Conservation (phyloP, 2,113 vertebrate genomes). For the Leiothrix lutea region DNA sequence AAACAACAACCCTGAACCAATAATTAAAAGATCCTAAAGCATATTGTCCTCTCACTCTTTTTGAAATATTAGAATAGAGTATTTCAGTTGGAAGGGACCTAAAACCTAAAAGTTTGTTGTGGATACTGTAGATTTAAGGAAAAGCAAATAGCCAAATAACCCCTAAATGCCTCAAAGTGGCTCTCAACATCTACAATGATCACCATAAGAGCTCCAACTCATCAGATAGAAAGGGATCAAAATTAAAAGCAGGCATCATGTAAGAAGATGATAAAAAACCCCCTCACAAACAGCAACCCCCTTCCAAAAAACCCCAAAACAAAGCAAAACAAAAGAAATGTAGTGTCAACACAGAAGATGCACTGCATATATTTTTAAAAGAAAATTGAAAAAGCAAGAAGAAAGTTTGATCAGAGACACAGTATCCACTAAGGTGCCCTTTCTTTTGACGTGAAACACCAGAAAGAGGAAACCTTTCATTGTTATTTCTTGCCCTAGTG, state of each 20-base stretch:
- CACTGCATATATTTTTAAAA: neutral
- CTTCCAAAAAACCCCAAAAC: neutral
- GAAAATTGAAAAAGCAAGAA: neutral
- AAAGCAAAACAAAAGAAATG: neutral
- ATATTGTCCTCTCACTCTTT: neutral
- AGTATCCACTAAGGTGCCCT: neutral
- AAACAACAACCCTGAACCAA: neutral
- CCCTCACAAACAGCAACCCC: rapidly evolving
- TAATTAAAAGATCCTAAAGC: neutral
- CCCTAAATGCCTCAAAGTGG: neutral
- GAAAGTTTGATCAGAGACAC: neutral
- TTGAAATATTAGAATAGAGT: neutral
- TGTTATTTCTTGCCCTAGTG: neutral
- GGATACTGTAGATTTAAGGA: neutral
- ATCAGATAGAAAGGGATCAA: neutral
- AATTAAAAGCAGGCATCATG: neutral
- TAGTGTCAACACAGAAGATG: neutral
- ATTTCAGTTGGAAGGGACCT: neutral
- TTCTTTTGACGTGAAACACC: neutral
- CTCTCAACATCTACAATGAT: neutral
- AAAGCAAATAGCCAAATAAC: neutral
- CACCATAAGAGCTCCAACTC: neutral
- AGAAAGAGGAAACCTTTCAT: neutral
- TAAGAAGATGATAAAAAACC: neutral
- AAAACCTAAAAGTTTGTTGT: neutral